Conservation (phyloP, 1,140 invertebrate genomes). For the Phymorhynchus buccinoides region DNA sequence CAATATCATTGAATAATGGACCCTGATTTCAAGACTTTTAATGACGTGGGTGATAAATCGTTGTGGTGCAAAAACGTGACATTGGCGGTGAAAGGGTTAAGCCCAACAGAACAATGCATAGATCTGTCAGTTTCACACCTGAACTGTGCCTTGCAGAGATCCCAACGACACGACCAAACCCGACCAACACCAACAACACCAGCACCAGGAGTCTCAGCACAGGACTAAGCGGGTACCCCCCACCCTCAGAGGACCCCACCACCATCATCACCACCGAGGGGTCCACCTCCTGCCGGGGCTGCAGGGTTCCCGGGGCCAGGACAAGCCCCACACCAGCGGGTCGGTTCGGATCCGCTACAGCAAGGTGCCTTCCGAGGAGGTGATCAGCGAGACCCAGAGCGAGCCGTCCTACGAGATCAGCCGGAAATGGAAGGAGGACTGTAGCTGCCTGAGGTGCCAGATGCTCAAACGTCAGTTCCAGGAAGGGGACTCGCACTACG, state of each 20-base stretch:
- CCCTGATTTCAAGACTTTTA: no score
- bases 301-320: conserved; percentile 6
- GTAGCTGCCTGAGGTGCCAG: conserved; percentile 59
- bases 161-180: neutral
- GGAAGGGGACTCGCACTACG: conserved; percentile 55
- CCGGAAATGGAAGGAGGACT: conserved; percentile 56
- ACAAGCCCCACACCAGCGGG: conserved; percentile 31
- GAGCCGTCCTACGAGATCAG: conserved; percentile 34
- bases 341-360: conserved; percentile 22
- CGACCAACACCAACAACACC: neutral
- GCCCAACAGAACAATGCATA: no score
- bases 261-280: neutral
- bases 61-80: no score
- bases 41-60: no score
- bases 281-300: neutral
- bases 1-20: no score
- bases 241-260: neutral
- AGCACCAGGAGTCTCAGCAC: neutral
- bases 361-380: conserved; percentile 36
- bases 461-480: conserved; percentile 55
- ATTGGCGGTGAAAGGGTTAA: no score
- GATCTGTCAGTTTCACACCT: no score
- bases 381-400: conserved; percentile 43
- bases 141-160: neutral
- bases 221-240: neutral